Percentiles rank a stretch among this genome's conserved stretches.
These are phyloP conservation scores for Diceros bicornis DNA, from an alignment of 2,797 vertebrate species.

Conservation along the genomic window DNA sequence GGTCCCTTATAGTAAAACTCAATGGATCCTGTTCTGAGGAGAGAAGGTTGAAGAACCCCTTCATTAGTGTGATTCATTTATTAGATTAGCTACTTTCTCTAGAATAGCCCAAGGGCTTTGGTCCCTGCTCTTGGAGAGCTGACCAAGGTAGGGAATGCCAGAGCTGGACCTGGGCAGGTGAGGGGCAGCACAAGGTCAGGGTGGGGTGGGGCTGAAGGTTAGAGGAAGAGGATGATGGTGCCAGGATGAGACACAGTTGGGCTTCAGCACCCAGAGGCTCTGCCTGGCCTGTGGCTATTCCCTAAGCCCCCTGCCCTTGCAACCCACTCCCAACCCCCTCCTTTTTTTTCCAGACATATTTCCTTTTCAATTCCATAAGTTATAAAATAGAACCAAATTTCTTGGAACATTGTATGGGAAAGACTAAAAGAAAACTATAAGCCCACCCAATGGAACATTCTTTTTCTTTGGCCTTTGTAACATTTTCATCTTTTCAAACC, in stretches of 20 bases:
- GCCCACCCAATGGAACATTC: slow-evolving; percentile 49
- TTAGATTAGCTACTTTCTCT: background rate
- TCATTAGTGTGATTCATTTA: background rate
- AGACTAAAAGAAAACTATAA: slow-evolving; percentile 38
- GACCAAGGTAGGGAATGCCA: background rate
- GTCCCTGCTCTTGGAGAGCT: background rate
- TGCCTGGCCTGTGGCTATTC: background rate
- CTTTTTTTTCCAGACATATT: background rate
- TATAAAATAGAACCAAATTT: slow-evolving; percentile 62
- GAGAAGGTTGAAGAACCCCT: background rate
- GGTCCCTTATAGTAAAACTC: background rate
- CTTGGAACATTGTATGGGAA: slow-evolving; percentile 72
- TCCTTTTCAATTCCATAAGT: slow-evolving; percentile 30
- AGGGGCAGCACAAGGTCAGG: background rate
- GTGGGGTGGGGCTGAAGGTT: background rate
- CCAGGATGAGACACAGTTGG: background rate
- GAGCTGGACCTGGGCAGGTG: background rate
- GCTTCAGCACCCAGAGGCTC: too few relatives aligned
- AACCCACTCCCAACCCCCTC: background rate
- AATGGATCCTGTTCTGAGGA: background rate
- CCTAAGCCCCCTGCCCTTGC: background rate
- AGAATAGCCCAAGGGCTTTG: background rate
- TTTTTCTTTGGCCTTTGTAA: background rate
- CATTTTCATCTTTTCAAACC: slow-evolving; percentile 57
- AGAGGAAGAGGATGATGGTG: background rate